Evolutionary conservation across 2,797 vertebrate genomes (phyloP), one percentile per base, ranked within the genome.

Genomic region (Clarias pachynema): DNA sequence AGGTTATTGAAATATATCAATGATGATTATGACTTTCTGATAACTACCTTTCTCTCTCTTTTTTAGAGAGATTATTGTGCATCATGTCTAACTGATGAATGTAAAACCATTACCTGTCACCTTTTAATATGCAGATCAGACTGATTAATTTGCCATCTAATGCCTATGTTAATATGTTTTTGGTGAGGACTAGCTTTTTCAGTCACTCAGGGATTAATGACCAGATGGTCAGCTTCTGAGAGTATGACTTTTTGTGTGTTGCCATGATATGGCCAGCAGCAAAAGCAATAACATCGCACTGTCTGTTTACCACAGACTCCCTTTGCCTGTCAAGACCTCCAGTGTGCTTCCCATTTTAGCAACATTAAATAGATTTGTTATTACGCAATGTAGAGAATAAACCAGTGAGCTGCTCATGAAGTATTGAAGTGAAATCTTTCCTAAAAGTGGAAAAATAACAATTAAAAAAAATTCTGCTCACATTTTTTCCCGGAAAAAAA

Each of bases 151-250:
- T 95, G 92, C 93, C 92, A 93, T 86, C 93, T 94, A 94, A 95
- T 95, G 94, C 93, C 94, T 91, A 95, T 95, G 94, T 93, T 94
- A 94, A 95, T 94, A 92, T 93, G 92, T 94, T 93, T 91, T 92
- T 94, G 92, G 93, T 94, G 92, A 94, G 92, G 92, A 74, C 93
- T 92, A 94, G 89, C 90, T 88, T 91, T 93, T 84, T 93, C 91
- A 94, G 93, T 94, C 93, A 93, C 92, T 94, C 88, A 89, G 92
- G 90, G 89, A 91, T 94, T 93, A 94, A 94, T 94, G 94, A 93
- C 94, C 94, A 95, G 94, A 95, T 95, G 94, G 94, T 93, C 93
- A 94, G 91, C 90, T 92, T 92, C 93, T 93, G 92, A 91, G 92
- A 93, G 80, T 85, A 91, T 90, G 91, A 91, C 91, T 93, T 93